A percentile compares a stretch with the other conserved stretches of the same genome.
Evolutionary conservation across 30 jellyfish, hydroid and myxozoan species (phyloP).

Genomic region (Hydractinia symbiolongicarpus): DNA sequence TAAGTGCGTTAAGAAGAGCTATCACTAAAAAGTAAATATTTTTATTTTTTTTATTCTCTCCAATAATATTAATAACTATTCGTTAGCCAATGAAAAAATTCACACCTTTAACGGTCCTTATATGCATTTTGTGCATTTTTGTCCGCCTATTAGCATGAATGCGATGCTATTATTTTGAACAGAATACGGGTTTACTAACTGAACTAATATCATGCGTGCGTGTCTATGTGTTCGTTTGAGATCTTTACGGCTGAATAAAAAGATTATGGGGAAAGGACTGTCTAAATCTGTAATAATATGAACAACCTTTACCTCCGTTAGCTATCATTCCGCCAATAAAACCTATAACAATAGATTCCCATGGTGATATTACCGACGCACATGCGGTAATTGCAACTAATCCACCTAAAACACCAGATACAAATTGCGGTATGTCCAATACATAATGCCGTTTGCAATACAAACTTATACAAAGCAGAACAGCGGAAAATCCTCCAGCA

Average conservation of each 20-base stretch:
- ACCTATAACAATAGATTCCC: slow-evolving; percentile 48
- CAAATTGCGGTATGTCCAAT: slow-evolving; percentile 25
- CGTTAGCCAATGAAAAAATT: too few relatives aligned
- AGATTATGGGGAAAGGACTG: too few relatives aligned
- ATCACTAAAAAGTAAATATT: background rate
- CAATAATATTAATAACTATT: too few relatives aligned
- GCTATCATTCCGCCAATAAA: slow-evolving; percentile 46
- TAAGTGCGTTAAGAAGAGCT: background rate
- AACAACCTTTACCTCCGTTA: slow-evolving; percentile 25
- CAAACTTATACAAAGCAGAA: background rate
- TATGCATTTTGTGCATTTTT: too few relatives aligned
- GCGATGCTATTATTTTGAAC: too few relatives aligned
- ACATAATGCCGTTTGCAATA: background rate
- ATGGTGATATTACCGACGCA: slow-evolving; percentile 29
- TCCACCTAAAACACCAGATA: slow-evolving; percentile 42
- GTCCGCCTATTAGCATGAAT: too few relatives aligned
- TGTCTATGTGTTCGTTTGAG: too few relatives aligned
- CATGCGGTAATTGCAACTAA: slow-evolving; percentile 40
- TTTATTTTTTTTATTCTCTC: background rate
- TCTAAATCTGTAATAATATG: too few relatives aligned
- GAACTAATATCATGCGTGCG: too few relatives aligned
- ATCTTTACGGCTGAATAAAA: too few relatives aligned
- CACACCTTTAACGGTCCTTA: too few relatives aligned
- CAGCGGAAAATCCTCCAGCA: slow-evolving; percentile 46
- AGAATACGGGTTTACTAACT: too few relatives aligned